Conservation (phyloP, 2,888 invertebrate genomes). For the Druceiella hillmani region DNA sequence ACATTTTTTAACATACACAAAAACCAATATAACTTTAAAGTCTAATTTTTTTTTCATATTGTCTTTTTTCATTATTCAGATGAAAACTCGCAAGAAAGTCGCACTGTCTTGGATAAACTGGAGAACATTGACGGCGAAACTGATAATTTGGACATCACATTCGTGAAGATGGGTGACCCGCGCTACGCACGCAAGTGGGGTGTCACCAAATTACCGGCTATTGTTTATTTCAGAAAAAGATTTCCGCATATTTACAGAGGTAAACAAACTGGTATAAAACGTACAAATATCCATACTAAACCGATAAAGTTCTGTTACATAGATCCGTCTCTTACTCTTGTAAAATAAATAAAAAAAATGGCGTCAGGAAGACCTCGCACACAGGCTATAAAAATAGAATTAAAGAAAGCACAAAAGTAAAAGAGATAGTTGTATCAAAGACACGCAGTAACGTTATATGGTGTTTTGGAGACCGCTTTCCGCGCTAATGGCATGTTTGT, state of each 20-base stretch:
- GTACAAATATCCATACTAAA: conserved; percentile 5
- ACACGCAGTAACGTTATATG: too few relatives aligned
- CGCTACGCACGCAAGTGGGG: conserved; percentile 93
- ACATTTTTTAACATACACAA: too few relatives aligned
- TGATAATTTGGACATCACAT: conserved; percentile 88
- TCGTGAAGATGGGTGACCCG: conserved; percentile 90
- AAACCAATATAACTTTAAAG: too few relatives aligned
- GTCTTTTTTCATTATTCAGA: conserved; percentile 51
- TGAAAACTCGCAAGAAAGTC: conserved; percentile 77
- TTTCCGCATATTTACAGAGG: conserved; percentile 93
- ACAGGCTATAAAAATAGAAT: too few relatives aligned
- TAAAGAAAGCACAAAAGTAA: too few relatives aligned
- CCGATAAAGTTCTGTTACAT: conserved; percentile 5
- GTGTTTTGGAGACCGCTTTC: too few relatives aligned
- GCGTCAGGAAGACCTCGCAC: too few relatives aligned
- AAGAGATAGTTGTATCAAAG: too few relatives aligned
- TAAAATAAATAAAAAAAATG: conserved; percentile 8
- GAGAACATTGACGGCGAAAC: conserved; percentile 95
- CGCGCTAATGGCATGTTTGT: too few relatives aligned
- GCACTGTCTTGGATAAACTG: conserved; percentile 74
- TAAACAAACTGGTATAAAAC: too few relatives aligned
- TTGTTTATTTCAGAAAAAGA: conserved; percentile 85
- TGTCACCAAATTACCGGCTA: conserved; percentile 83
- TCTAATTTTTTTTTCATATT: too few relatives aligned
- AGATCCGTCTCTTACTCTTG: neutral